Base-by-base conservation (phyloP, 2,888 invertebrate species). In the Eutolmus rufibarbis region DNA sequence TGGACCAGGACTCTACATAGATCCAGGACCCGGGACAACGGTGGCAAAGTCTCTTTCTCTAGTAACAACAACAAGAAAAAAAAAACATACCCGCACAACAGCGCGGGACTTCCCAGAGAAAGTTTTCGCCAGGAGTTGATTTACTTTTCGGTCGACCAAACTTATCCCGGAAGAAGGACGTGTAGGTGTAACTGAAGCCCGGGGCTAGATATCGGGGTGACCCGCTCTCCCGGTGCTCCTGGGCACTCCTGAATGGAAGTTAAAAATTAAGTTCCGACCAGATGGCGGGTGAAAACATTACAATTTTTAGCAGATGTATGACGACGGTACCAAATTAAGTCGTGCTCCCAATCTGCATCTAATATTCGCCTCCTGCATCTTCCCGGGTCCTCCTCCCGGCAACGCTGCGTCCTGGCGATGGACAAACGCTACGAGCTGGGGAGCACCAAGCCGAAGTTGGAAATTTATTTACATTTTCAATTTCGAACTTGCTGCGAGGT, bases 201-300 rank as follows among this genome's bases (percentile, higher is more conserved):
- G 16, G 16, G 43, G 3, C 2, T 28, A 28, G 23, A 66, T 66
- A 66, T 66, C 66, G 9, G 9, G 9, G 7, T 57, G 57, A n/a
- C 57, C 57, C 9, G n/a, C 1, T 19, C 23, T 28, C 28, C 23
- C 43, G 43, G 40, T 43, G 43, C 43, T 14, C 12, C 16, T 16
- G 43, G 14, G 3, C 5, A 23, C 57, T 16, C 37, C 19, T 66
- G 31, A 37, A 57, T 9, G 86, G 37, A 86, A 86, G 37, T 43
- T 86, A 76, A 76, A 74, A 51, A 78, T 86, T 86, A 86, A 86
- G n/a, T 23, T 77, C 4, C 78, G 2, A 78, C 16, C 82, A 82
- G 74, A 87, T 57, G 56, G 74, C 37, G 82, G 16, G 51, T 37
- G 82, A 82, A 82, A 82, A 82, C 82, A 82, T 81, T 40, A 76